Evolutionary conservation across 2,888 invertebrate genomes (phyloP), one percentile per base, ranked within the genome.

Genomic region (Drosophila pegasa): DNA sequence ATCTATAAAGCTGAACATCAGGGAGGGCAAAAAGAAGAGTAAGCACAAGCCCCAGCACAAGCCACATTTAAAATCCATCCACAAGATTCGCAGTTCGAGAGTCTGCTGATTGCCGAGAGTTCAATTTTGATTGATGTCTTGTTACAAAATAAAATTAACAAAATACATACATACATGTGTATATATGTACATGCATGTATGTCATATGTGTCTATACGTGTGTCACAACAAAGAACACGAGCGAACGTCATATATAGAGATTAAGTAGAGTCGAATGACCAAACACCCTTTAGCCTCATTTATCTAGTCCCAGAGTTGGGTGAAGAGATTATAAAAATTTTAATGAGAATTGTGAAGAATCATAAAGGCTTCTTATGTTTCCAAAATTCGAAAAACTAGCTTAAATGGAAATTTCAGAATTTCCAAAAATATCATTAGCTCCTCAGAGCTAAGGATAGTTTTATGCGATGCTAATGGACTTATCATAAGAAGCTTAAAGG

Each of bases 71-170:
- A 45, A 71, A 51, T 41, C 48, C n/a, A 27, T 16, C 27, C 50
- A 61, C 72, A 57, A 70, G 68, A 75, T 40, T 60, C 67, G 65
- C 62, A 61, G 25, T 57, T 59, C 62, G 25, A 51, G 48, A 70
- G 51, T 67, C 62, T 65, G 63, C 67, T 60, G 79, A 80, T 83
- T 71, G 66, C 47, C 20, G 43, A 60, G 67, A 80, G 84, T 83
- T 86, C 70, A 80, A 71, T 78, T 72, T 70, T 86, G 84, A 82
- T 82, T 80, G 87, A 82, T 72, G 63, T 56, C 64, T 60, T 47
- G 20, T 54, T 63, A 58, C 51, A 54, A 68, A 79, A 54, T 56
- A 64, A 47, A 63, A 43, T 41, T 25, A 55, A 45, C 20, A 75
- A 63, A 40, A n/a, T 47, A 47, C 18, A 47, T 14, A 31, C 6